Conservation (phyloP, 2,797 vertebrate species). For the Hemitrygon akajei region DNA sequence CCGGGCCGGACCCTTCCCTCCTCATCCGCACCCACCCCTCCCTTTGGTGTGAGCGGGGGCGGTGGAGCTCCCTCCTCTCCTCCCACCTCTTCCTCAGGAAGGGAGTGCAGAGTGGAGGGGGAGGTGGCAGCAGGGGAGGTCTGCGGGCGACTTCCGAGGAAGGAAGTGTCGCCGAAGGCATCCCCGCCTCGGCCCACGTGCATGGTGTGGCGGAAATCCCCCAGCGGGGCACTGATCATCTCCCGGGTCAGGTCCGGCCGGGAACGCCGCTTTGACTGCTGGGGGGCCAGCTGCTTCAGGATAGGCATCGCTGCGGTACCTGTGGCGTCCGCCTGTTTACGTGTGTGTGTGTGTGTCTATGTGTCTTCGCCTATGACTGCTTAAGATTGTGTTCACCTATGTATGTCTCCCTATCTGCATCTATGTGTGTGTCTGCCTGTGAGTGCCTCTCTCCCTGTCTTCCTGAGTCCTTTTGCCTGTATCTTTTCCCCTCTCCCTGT, state of each 20-base stretch:
- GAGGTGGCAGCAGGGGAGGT: constrained; percentile 52
- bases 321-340: no score
- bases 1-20: constrained; percentile 40
- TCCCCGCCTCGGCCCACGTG: constrained; percentile 87
- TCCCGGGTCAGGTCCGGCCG: constrained; percentile 70
- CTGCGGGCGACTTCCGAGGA: constrained; percentile 57
- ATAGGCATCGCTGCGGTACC: constrained; percentile 66
- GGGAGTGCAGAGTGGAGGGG: constrained; percentile 42
- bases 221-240: constrained; percentile 73
- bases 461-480: no score
- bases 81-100: constrained; percentile 33
- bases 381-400: no score
- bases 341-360: no score
- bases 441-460: no score
- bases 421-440: no score
- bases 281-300: constrained; percentile 62
- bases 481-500: no score
- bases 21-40: neutral
- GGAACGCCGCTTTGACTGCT: constrained; percentile 43
- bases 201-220: constrained; percentile 88
- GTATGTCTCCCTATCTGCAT: no score
- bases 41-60: neutral
- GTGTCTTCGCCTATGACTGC: no score
- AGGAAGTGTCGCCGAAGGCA: constrained; percentile 85
- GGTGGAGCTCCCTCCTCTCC: neutral